phyloP scores from a whole-genome alignment of 2,888 invertebrate species.

The Leucozona laternaria region DNA sequence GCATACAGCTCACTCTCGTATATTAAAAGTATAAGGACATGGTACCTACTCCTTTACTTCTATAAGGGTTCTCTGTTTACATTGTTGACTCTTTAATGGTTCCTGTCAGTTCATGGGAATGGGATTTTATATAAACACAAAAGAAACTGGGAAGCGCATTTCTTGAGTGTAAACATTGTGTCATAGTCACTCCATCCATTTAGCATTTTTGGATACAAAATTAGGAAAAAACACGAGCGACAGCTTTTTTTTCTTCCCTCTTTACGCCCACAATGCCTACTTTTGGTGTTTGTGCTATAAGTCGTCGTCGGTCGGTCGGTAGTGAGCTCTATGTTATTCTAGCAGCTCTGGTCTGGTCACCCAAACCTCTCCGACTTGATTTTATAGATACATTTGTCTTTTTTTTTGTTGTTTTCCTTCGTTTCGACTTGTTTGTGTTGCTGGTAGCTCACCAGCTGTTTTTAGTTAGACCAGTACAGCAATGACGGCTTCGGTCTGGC shows the following conservation, averaged over 20 bases:
- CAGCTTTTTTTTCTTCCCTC: slow-evolving; percentile 42
- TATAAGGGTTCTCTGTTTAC: slow-evolving; percentile 35
- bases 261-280: slow-evolving; percentile 7
- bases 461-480: slow-evolving; percentile 58
- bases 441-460: slow-evolving; percentile 54
- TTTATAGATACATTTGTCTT: slow-evolving; percentile 29
- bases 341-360: slow-evolving; percentile 46
- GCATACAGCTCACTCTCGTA: too few relatives aligned
- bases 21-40: background rate
- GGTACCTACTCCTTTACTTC: slow-evolving; percentile 32
- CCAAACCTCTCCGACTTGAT: slow-evolving; percentile 36
- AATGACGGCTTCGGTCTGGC: slow-evolving; percentile 18
- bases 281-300: background rate
- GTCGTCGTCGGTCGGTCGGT: too few relatives aligned
- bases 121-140: background rate
- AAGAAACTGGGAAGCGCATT: slow-evolving; percentile 42
- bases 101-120: slow-evolving; percentile 13
- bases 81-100: slow-evolving; percentile 28
- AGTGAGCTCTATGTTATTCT: slow-evolving; percentile 3
- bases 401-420: background rate
- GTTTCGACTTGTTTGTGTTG: slow-evolving; percentile 28
- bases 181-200: slow-evolving; percentile 41
- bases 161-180: slow-evolving; percentile 63
- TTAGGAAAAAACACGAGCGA: slow-evolving; percentile 27
- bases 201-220: slow-evolving; percentile 11